Evolutionary conservation across 2,113 vertebrate species (phyloP).

Genomic region (Nicator chloris): DNA sequence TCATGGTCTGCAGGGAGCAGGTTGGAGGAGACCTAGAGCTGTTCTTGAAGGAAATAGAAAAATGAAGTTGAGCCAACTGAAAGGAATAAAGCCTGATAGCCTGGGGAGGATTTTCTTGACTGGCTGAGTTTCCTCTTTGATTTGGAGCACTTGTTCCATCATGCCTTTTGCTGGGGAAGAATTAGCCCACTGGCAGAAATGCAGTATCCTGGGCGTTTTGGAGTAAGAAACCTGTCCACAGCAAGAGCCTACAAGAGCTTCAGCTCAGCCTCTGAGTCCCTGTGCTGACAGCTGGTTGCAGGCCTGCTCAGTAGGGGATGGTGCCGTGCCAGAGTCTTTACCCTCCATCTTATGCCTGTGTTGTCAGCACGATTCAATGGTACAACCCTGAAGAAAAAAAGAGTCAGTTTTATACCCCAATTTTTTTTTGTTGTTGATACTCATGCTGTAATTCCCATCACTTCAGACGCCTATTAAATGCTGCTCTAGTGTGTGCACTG

Average conservation of each 20-base stretch:
- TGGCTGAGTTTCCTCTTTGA: constrained; percentile 9
- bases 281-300: neutral
- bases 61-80: neutral
- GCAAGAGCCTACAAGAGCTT: neutral
- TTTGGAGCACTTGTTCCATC: constrained; percentile 44
- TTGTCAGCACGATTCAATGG: neutral
- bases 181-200: neutral
- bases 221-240: neutral
- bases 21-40: neutral
- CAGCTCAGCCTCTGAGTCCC: neutral
- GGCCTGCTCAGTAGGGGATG: neutral
- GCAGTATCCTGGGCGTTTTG: accelerated
- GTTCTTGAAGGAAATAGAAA: neutral
- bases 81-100: constrained; percentile 6
- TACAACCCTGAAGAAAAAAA: neutral
- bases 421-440: neutral
- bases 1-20: neutral
- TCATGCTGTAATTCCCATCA: neutral
- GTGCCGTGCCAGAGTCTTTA: neutral
- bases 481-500: neutral
- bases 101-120: neutral
- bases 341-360: neutral
- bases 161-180: constrained; percentile 11
- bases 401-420: neutral
- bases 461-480: neutral